These are phyloP conservation scores for Pomphorhynchus laevis DNA, from an alignment of 1,140 invertebrate genomes.

Conservation along the genomic window DNA sequence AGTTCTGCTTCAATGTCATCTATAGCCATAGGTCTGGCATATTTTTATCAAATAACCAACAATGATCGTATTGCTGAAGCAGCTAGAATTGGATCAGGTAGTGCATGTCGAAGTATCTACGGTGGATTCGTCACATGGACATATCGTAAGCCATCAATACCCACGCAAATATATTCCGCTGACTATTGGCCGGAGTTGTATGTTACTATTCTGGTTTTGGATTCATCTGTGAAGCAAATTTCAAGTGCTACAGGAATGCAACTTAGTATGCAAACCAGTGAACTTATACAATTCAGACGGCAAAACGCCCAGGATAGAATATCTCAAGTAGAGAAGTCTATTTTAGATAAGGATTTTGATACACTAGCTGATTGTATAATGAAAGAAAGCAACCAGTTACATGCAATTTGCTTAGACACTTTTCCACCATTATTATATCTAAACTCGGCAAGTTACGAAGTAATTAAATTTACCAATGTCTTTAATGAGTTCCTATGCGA, in stretches of 20 bases:
- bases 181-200: slow-evolving; percentile 58
- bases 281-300: slow-evolving; percentile 37
- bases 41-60: slow-evolving; percentile 36
- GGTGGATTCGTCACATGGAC: slow-evolving; percentile 75
- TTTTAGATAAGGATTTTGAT: slow-evolving; percentile 38
- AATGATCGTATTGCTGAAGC: slow-evolving; percentile 34
- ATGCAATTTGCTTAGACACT: slow-evolving; percentile 63
- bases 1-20: slow-evolving; percentile 92
- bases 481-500: too few relatives aligned
- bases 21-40: slow-evolving; percentile 38
- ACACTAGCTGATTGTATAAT: slow-evolving; percentile 34
- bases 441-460: too few relatives aligned
- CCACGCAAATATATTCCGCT: slow-evolving; percentile 29
- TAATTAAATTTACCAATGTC: too few relatives aligned
- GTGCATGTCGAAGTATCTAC: slow-evolving; percentile 62
- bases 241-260: slow-evolving; percentile 69
- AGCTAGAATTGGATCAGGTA: slow-evolving; percentile 50
- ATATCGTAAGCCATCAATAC: slow-evolving; percentile 42
- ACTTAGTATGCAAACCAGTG: slow-evolving; percentile 37
- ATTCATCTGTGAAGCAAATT: slow-evolving; percentile 32
- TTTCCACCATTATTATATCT: slow-evolving; percentile 67
- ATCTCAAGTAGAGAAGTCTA: slow-evolving; percentile 34
- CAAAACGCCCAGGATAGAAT: slow-evolving; percentile 31
- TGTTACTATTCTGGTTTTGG: slow-evolving; percentile 40
- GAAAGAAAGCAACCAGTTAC: slow-evolving; percentile 72